Evolutionary conservation across 2,113 vertebrate genomes (phyloP), one percentile per base, ranked within the genome.

Genomic region (Oostethus manadensis): DNA sequence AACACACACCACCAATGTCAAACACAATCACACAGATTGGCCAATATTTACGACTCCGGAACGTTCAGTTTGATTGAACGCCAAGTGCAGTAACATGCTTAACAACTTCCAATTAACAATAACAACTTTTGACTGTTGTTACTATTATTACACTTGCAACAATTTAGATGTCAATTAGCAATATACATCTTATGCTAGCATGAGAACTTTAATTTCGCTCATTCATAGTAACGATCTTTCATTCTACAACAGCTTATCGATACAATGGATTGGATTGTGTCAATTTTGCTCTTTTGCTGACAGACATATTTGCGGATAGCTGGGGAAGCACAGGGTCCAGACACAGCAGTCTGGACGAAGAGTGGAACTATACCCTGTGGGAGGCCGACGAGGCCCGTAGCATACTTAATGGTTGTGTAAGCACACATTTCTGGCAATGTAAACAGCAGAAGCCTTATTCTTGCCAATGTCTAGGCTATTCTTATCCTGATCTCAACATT

Each of bases 131-230:
- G 21, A 2, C 13, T 17, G 18, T 1, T 21, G 15, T 51, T 51
- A n/a, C n/a, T n/a, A 20, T 55, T 35, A 20, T 55, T 55, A 16
- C 11, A 54, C 2, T 54, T n/a, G 17, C 8, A 35, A 18, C 51
- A 10, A 38, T 20, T 54, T 13, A 1, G 50, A n/a, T 33, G 26
- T 26, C 26, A 29, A 33, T n/a, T 17, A 33, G 60, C 49, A 53
- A 55, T 40, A 13, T 33, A 33, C 49, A 3, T 40, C 18, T 17
- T 60, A 56, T 22, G 35, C 16, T 62, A 56, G 42, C 40, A 14
- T 51, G 58, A 26, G 80, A 77, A 51, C 73, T 79, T 82, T 79
- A 61, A 74, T 64, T 79, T 79, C 62, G 53, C 62, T 60, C 75
- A 59, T 47, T 62, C 35, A 43, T 56, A 61, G 79, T 79, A 84